Conservation (phyloP, 2,888 invertebrate genomes). For the Teleiodes luculella region DNA sequence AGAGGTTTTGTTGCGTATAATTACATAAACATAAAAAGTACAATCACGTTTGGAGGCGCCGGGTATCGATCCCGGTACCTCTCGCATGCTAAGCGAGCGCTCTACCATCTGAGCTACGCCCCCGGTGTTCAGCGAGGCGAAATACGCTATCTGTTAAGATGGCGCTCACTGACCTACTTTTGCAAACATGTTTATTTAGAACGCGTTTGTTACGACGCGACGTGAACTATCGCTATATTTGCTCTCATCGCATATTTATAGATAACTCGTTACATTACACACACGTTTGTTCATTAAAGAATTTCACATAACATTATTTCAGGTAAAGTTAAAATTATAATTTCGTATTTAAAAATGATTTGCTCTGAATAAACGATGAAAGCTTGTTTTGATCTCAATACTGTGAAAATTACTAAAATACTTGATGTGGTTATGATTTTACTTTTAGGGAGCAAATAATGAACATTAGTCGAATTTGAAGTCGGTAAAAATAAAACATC, state of each 20-base stretch:
- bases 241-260: not conserved
- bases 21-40: constrained; percentile 4
- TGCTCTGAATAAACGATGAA: too few relatives aligned
- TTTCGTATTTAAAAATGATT: too few relatives aligned
- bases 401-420: too few relatives aligned
- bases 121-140: constrained; percentile 26
- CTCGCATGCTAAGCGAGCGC: constrained; percentile 76
- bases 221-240: not conserved
- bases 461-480: too few relatives aligned
- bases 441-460: too few relatives aligned
- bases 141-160: constrained; percentile 18
- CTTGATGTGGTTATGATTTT: too few relatives aligned
- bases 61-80: constrained; percentile 79
- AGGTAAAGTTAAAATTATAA: too few relatives aligned
- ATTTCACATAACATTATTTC: too few relatives aligned
- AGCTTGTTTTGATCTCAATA: too few relatives aligned
- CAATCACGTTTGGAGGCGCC: constrained; percentile 64
- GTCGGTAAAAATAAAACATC: too few relatives aligned
- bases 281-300: too few relatives aligned
- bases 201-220: not conserved
- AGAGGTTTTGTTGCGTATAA: not conserved
- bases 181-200: not conserved
- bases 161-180: constrained; percentile 2
- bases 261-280: too few relatives aligned
- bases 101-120: constrained; percentile 72